Evolutionary conservation across 2,888 invertebrate genomes (phyloP).

Genomic region (Lithophane socia): DNA sequence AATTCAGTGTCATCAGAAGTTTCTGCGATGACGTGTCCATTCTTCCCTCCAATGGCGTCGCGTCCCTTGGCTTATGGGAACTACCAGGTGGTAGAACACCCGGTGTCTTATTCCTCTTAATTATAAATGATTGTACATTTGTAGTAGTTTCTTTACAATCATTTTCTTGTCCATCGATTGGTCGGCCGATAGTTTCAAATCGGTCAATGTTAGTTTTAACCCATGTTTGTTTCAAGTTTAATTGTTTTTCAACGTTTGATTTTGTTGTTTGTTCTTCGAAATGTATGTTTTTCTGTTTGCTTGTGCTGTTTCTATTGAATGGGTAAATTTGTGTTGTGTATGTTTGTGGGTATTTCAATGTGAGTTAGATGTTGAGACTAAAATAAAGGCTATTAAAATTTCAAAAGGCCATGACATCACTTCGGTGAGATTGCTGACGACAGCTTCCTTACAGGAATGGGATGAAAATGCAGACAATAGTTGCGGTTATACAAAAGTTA

Average conservation of each 20-base stretch:
- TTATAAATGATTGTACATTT: conserved; percentile 76
- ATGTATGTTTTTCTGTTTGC: conserved; percentile 48
- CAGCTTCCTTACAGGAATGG: neutral
- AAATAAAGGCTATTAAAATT: neutral
- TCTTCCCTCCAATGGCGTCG: conserved; percentile 75
- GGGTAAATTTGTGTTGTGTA: conserved; percentile 31
- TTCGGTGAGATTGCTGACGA: neutral
- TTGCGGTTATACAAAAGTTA: no score
- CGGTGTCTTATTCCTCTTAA: conserved; percentile 80
- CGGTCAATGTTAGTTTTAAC: conserved; percentile 71
- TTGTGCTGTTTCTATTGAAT: conserved; percentile 31
- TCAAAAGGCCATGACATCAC: neutral
- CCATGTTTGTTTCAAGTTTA: conserved; percentile 61
- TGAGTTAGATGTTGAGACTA: conserved; percentile 31
- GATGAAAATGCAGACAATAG: no score
- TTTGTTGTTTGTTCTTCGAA: conserved; percentile 55
- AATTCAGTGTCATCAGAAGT: conserved; percentile 73
- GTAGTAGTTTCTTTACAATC: conserved; percentile 64
- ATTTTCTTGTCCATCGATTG: conserved; percentile 66
- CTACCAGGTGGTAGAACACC: conserved; percentile 75
- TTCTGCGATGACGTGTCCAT: conserved; percentile 80
- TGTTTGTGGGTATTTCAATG: conserved; percentile 31
- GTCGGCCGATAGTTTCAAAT: conserved; percentile 70
- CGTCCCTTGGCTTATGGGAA: conserved; percentile 73
- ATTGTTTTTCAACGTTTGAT: conserved; percentile 51